A percentile compares a stretch with the other conserved stretches of the same genome.
phyloP scores from a whole-genome alignment of 1,140 invertebrate species.

The Riptortus pedestris region DNA sequence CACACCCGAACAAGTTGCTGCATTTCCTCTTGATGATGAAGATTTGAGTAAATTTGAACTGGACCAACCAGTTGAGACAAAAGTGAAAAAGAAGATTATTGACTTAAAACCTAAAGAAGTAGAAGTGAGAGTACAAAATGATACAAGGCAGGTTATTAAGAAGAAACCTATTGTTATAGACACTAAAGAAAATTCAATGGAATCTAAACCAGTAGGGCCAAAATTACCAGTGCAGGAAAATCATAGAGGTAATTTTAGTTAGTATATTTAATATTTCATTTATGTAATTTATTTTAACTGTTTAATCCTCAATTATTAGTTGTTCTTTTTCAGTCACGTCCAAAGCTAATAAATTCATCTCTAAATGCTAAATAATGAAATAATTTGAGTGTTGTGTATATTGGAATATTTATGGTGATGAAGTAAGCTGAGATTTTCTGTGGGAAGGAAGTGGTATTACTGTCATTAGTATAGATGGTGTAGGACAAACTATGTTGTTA shows the following conservation, averaged over 20 bases:
- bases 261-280: neutral
- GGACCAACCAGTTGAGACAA: slow-evolving; percentile 31
- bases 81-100: slow-evolving; percentile 24
- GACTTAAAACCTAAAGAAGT: slow-evolving; percentile 34
- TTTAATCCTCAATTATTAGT: too few relatives aligned
- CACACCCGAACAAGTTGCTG: slow-evolving; percentile 26
- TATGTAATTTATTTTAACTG: too few relatives aligned
- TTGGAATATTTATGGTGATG: too few relatives aligned
- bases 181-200: neutral
- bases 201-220: slow-evolving; percentile 16
- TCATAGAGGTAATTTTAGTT: slow-evolving; percentile 36
- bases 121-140: slow-evolving; percentile 32
- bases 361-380: too few relatives aligned
- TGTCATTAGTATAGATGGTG: too few relatives aligned
- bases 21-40: slow-evolving; percentile 40
- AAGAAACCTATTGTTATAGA: slow-evolving; percentile 19
- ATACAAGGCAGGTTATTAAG: slow-evolving; percentile 29
- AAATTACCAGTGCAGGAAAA: slow-evolving; percentile 34
- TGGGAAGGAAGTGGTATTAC: too few relatives aligned
- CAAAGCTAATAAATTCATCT: too few relatives aligned
- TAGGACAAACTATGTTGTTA: too few relatives aligned
- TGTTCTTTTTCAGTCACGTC: too few relatives aligned
- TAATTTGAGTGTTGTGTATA: too few relatives aligned
- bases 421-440: too few relatives aligned
- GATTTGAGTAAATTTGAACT: slow-evolving; percentile 33